Conservation (phyloP, 1,140 invertebrate genomes). For the Temnothorax curvispinosus region DNA sequence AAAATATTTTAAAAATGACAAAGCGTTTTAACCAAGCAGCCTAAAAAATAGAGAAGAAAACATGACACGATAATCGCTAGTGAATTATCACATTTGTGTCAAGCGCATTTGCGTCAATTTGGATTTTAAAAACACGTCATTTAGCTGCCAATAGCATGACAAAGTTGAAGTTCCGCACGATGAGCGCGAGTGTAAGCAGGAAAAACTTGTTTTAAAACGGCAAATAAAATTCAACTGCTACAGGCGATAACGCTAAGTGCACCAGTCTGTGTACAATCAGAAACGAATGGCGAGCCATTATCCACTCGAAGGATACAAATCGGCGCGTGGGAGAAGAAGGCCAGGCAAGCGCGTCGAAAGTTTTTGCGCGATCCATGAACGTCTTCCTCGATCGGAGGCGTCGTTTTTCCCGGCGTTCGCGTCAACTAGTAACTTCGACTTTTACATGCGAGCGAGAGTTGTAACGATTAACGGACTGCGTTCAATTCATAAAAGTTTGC, state of each 20-base stretch:
- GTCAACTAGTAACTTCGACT: constrained; percentile 24
- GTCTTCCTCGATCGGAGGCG: constrained; percentile 26
- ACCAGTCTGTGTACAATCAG: constrained; percentile 40
- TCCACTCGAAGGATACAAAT: constrained; percentile 50
- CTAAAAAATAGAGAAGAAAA: not conserved
- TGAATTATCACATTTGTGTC: constrained; percentile 7
- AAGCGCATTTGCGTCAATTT: not conserved
- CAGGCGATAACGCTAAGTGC: constrained; percentile 18
- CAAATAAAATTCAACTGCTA: constrained; percentile 10
- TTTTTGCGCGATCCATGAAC: constrained; percentile 49
- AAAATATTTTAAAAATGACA: not conserved
- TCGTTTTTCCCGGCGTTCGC: constrained; percentile 22
- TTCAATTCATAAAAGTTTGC: constrained; percentile 44
- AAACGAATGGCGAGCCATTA: constrained; percentile 45
- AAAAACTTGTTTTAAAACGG: not conserved
- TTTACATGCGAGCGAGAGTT: constrained; percentile 46
- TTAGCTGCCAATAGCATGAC: not conserved
- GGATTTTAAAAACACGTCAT: not conserved
- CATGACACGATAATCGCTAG: not conserved
- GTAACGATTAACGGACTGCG: constrained; percentile 15
- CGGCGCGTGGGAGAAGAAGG: constrained; percentile 2
- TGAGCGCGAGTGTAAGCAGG: not conserved
- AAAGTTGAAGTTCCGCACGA: not conserved
- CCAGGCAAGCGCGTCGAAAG: constrained; percentile 40
- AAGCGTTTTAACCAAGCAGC: not conserved